These are phyloP conservation scores for Eristalinus aeneus DNA, from an alignment of 2,888 invertebrate species.

Conservation along the genomic window DNA sequence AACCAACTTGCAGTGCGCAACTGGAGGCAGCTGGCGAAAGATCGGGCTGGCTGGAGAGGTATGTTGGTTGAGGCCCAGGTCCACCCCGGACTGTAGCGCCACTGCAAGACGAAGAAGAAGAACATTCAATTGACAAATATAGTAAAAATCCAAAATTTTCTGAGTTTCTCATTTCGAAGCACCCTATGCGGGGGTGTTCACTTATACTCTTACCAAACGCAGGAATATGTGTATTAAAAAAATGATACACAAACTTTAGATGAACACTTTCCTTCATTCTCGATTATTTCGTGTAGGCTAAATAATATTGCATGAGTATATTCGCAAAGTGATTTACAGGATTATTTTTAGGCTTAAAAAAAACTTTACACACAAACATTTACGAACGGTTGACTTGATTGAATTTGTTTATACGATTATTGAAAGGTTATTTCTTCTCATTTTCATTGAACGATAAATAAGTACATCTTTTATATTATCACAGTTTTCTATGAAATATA, in stretches of 20 bases:
- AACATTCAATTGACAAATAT: no score
- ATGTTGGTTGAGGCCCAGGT: no score
- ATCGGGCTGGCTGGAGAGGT: no score
- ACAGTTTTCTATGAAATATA: constrained; percentile 68
- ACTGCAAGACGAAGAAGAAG: no score
- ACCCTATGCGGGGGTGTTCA: background rate
- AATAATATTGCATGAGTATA: constrained; percentile 29
- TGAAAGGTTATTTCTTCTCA: constrained; percentile 21
- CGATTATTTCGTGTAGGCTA: constrained; percentile 13
- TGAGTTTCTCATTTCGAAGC: background rate
- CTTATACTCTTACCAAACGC: background rate
- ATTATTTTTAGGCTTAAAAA: background rate
- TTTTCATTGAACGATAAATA: constrained; percentile 33
- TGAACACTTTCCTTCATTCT: background rate
- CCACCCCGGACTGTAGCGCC: no score
- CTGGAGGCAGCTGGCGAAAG: no score
- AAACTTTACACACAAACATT: constrained; percentile 38
- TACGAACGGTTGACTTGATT: constrained; percentile 39
- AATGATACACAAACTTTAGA: background rate
- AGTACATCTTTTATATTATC: constrained; percentile 59
- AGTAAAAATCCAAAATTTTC: no score
- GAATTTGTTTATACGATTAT: constrained; percentile 35
- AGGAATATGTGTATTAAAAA: background rate
- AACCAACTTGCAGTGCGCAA: no score
- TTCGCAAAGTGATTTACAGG: constrained; percentile 21